Base-by-base conservation (phyloP, 2,888 invertebrate genomes). In the Phanerotoma sp. region DNA sequence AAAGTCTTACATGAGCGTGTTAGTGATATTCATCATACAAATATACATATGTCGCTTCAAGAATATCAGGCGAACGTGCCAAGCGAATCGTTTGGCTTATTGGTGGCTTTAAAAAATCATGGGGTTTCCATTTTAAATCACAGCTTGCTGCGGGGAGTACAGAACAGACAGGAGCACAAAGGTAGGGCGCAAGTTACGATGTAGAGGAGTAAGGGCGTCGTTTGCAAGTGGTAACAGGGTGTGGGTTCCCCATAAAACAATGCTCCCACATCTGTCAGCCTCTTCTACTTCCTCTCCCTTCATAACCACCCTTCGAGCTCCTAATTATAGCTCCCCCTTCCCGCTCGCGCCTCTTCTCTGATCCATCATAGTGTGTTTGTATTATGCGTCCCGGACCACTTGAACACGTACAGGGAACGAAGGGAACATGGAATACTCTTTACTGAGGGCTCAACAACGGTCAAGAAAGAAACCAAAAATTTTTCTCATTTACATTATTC, bases 221-320 rank as follows among this genome's bases (percentile, higher is more conserved):
- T 44, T 45, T 57, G 49, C 48, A 51, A 53, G 51, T 54, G 56
- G 52, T 30, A 56, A 54, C 54, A 54, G 65, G 65, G 59, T 61
- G 48, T 60, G 67, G 69, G 67, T 68, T 70, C 71, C 73, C 72
- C 71, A 71, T 76, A 77, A 77, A 77, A 77, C 77, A 77, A 77
- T 77, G 76, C 75, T 75, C 77, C 76, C 77, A 77, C 77, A 76
- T 77, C 77, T 77, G 77, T 76, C 76, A 73, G 76, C 71, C 75
- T 75, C 76, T 76, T 75, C 72, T 74, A 69, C 68, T 69, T 70
- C 65, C 66, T 66, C 65, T 67, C 69, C 64, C 62, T 46, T 54
- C 61, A 65, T 65, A 67, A 66, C 68, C 69, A 70, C 75, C 75
- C 71, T 74, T 73, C 74, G 68, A 71, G 68, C 64, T 70, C 75